These are phyloP conservation scores for Menidia beryllina DNA, from an alignment of 2,113 vertebrate genomes.

Conservation along the genomic window DNA sequence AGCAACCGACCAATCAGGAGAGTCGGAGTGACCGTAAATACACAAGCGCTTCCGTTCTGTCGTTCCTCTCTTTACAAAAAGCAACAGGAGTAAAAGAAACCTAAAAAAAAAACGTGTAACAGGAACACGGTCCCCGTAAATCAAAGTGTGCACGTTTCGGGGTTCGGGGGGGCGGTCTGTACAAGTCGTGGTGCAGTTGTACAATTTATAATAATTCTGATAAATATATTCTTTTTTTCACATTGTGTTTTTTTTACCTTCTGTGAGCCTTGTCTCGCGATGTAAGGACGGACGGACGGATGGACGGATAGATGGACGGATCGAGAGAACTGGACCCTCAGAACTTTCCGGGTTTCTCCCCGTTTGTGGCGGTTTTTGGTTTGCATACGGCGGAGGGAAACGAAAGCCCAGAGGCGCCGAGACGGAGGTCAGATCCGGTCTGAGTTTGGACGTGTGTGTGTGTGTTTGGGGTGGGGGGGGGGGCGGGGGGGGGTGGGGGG, in stretches of 20 bases:
- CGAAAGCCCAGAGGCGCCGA: slow-evolving; percentile 52
- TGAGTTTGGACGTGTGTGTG: slow-evolving; percentile 30
- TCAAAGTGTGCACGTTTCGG: slow-evolving; percentile 83
- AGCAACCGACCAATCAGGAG: slow-evolving; percentile 70
- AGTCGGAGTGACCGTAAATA: slow-evolving; percentile 65
- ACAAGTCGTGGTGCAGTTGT: slow-evolving; percentile 82
- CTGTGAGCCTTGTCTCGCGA: slow-evolving; percentile 74
- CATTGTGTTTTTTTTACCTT: slow-evolving; percentile 79
- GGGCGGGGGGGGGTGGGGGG: slow-evolving; percentile 56
- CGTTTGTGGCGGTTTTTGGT: slow-evolving; percentile 21
- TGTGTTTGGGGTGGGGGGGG: slow-evolving; percentile 1
- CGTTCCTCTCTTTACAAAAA: slow-evolving; percentile 82
- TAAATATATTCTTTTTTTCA: slow-evolving; percentile 83
- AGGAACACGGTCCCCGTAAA: slow-evolving; percentile 80
- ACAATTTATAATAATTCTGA: slow-evolving; percentile 81
- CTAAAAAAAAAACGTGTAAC: slow-evolving; percentile 63
- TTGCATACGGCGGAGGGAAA: slow-evolving; percentile 37
- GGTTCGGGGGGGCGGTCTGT: slow-evolving; percentile 82
- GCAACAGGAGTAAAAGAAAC: slow-evolving; percentile 69
- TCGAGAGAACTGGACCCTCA: slow-evolving; percentile 64
- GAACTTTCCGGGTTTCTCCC: slow-evolving; percentile 56
- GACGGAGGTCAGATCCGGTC: slow-evolving; percentile 50
- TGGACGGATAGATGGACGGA: slow-evolving; percentile 69
- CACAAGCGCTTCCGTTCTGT: slow-evolving; percentile 80
- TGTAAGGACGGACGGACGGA: slow-evolving; percentile 76